These are phyloP conservation scores for Notolabrus celidotus DNA, from an alignment of 2,797 vertebrate species.

Conservation along the genomic window DNA sequence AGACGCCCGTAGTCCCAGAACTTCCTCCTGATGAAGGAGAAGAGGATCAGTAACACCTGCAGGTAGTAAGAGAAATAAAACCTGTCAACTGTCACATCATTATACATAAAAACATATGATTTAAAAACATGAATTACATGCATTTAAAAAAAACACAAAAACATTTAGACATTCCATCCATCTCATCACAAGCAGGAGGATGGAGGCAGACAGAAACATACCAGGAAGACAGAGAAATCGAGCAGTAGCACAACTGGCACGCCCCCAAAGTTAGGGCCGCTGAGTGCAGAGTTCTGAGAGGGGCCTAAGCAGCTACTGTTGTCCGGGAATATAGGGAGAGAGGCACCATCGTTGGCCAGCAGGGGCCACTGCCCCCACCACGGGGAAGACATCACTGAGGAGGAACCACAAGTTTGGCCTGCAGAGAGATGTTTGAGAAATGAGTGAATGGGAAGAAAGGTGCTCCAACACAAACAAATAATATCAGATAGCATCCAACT, in stretches of 20 bases:
- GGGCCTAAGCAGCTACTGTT: conserved; percentile 87
- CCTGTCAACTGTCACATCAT: conserved; percentile 8
- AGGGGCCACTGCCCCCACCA: conserved; percentile 58
- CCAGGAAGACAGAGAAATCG: conserved; percentile 90
- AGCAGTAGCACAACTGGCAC: conserved; percentile 92
- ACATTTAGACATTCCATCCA: too few species aligned
- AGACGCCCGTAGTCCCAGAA: conserved; percentile 96
- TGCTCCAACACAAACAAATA: not conserved
- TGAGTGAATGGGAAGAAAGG: not conserved
- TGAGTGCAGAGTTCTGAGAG: conserved; percentile 87
- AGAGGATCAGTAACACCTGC: conserved; percentile 88
- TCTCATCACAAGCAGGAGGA: not conserved
- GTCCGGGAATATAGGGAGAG: conserved; percentile 31
- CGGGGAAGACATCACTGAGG: conserved; percentile 71
- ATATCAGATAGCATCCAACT: too few species aligned
- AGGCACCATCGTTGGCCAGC: conserved; percentile 36
- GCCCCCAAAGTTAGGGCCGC: conserved; percentile 91
- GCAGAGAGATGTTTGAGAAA: conserved; percentile 20
- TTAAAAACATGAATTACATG: too few species aligned
- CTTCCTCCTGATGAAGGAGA: conserved; percentile 91
- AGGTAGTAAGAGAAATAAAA: not conserved
- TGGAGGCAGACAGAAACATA: conserved; percentile 60
- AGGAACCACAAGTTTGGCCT: conserved; percentile 32
- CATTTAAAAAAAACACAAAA: not conserved
- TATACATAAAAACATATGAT: too few species aligned